A percentile compares a stretch with the other conserved stretches of the same genome.
Evolutionary conservation across 1,140 invertebrate genomes (phyloP).

Genomic region (Cepaea nemoralis): DNA sequence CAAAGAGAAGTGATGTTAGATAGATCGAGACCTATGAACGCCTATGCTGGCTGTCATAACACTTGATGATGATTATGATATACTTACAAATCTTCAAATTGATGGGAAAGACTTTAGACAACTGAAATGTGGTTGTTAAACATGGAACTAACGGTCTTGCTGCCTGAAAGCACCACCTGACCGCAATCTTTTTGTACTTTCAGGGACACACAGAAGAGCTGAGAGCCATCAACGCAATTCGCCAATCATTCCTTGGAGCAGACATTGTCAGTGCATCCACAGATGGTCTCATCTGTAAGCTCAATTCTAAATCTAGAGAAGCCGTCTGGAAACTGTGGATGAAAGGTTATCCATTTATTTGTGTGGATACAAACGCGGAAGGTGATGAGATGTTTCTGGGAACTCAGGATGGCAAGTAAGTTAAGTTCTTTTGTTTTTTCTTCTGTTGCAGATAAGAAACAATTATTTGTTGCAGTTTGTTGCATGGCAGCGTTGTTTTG

Average conservation of each 20-base stretch:
- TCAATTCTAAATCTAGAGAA: constrained; percentile 45
- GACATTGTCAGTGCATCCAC: constrained; percentile 58
- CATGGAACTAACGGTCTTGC: no score
- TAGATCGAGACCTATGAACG: no score
- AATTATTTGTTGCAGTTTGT: no score
- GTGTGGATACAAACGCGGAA: constrained; percentile 47
- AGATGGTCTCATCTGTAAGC: constrained; percentile 61
- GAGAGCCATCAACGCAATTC: constrained; percentile 44
- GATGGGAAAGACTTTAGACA: no score
- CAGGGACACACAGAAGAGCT: constrained; percentile 62
- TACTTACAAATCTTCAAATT: no score
- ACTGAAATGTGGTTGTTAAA: no score
- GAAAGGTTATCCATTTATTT: constrained; percentile 57
- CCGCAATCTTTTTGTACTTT: background rate
- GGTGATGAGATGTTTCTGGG: constrained; percentile 54
- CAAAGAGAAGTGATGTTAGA: no score
- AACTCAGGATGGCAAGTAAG: constrained; percentile 61
- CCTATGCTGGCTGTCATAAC: no score
- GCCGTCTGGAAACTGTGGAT: constrained; percentile 60
- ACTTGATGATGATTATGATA: no score
- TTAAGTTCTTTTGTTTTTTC: background rate
- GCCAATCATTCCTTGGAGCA: constrained; percentile 41
- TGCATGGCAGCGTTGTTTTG: no score
- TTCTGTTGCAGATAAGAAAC: background rate
- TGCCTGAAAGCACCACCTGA: no score